Percentiles rank a stretch among this genome's conserved stretches.
Conservation (phyloP, 2,888 invertebrate genomes). For the Amphipoea oculea region DNA sequence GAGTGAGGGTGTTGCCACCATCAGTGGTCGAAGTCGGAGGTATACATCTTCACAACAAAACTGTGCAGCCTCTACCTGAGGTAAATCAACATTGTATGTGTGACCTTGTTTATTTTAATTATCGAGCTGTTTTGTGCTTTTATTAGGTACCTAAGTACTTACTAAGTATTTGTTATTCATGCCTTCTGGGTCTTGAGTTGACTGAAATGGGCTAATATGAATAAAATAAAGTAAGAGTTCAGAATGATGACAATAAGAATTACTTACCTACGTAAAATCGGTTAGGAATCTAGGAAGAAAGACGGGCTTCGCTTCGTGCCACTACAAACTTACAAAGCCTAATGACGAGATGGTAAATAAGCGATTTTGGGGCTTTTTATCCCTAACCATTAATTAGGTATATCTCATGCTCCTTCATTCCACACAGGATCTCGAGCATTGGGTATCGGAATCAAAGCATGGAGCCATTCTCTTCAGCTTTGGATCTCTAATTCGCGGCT, state of each 20-base stretch:
- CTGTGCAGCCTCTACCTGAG: conserved; percentile 66
- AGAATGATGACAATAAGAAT: not conserved
- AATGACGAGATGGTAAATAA: not conserved
- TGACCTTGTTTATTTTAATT: not conserved
- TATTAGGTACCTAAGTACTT: not conserved
- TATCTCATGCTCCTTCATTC: not conserved
- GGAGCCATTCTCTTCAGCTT: conserved; percentile 93
- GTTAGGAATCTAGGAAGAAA: not conserved
- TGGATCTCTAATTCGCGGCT: conserved; percentile 93
- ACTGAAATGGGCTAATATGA: not conserved
- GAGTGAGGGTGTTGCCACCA: conserved; percentile 83
- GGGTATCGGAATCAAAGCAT: conserved; percentile 90
- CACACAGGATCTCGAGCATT: conserved; percentile 88
- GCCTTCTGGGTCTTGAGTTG: not conserved
- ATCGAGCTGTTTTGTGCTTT: not conserved
- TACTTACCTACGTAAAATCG: not conserved
- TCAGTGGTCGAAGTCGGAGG: conserved; percentile 89
- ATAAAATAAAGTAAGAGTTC: not conserved
- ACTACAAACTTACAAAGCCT: not conserved
- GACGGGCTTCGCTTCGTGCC: not conserved
- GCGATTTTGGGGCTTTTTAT: not conserved
- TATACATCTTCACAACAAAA: conserved; percentile 82
- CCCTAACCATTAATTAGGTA: not conserved
- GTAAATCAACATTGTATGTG: conserved; percentile 60
- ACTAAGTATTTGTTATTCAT: too few species aligned